Conservation (phyloP, 2,797 vertebrate species). For the Lagorchestes hirsutus region DNA sequence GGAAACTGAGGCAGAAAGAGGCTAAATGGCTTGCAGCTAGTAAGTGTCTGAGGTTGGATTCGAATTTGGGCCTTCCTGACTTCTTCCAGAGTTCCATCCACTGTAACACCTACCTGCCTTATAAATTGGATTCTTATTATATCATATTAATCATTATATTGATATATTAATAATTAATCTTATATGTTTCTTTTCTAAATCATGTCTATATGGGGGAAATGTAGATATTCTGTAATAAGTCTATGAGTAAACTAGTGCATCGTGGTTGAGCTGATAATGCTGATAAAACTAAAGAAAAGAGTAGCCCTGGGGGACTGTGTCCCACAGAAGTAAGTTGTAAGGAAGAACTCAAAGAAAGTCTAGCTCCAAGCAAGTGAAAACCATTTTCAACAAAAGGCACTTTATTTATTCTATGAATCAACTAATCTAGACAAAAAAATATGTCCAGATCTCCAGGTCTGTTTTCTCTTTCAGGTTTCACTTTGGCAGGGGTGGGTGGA, state of each 20-base stretch:
- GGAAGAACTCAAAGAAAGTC: constrained; percentile 25
- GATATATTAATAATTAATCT: not conserved
- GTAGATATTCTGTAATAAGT: not conserved
- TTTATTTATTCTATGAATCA: constrained; percentile 73
- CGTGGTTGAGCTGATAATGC: not conserved
- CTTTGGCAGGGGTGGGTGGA: not conserved
- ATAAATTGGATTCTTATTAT: not conserved
- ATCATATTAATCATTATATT: not conserved
- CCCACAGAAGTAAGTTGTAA: constrained; percentile 31
- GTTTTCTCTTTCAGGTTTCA: constrained; percentile 76
- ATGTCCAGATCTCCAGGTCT: constrained; percentile 80
- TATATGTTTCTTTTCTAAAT: not conserved
- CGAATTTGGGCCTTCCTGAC: not conserved
- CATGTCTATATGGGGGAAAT: not conserved
- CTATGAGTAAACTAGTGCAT: not conserved
- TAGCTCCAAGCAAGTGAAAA: constrained; percentile 32
- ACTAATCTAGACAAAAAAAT: constrained; percentile 73
- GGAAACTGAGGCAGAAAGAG: not conserved
- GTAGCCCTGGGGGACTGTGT: not conserved
- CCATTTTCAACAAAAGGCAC: constrained; percentile 70
- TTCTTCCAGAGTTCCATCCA: not conserved
- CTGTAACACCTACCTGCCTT: not conserved
- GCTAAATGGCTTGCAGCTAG: not conserved
- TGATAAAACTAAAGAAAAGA: not conserved
- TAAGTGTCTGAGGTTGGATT: not conserved